Conservation (phyloP, 2,888 invertebrate genomes). For the Lottia scabra region DNA sequence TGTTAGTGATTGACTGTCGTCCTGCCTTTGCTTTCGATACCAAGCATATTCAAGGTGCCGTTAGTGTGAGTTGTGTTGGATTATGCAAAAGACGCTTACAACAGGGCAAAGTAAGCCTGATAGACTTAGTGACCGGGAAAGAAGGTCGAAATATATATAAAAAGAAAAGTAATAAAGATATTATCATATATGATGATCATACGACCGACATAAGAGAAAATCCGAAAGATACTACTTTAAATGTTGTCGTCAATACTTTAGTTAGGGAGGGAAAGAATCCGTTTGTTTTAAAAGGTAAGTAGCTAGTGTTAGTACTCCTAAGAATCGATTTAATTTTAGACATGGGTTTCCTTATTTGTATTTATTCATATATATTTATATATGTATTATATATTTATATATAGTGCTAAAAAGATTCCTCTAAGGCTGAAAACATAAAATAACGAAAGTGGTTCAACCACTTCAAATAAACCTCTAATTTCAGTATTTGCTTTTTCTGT, state of each 20-base stretch:
- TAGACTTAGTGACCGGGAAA: conserved; percentile 77
- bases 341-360: too few relatives aligned
- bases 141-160: conserved; percentile 77
- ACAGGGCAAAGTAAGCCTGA: conserved; percentile 77
- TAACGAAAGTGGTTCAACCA: too few relatives aligned
- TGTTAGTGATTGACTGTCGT: conserved; percentile 76
- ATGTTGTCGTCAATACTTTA: conserved; percentile 77
- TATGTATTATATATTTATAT: too few relatives aligned
- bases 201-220: conserved; percentile 74
- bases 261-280: conserved; percentile 79
- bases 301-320: background rate
- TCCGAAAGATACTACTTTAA: conserved; percentile 73
- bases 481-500: too few relatives aligned
- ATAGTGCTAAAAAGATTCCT: too few relatives aligned
- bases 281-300: conserved; percentile 77
- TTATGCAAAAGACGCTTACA: conserved; percentile 78
- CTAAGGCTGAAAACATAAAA: too few relatives aligned
- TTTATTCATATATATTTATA: too few relatives aligned
- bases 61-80: conserved; percentile 80
- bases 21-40: conserved; percentile 80
- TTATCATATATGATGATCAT: conserved; percentile 80
- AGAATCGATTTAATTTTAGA: too few relatives aligned
- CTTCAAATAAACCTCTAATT: too few relatives aligned
- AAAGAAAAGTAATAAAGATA: conserved; percentile 72
- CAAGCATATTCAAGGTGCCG: conserved; percentile 76